Percentiles rank a stretch among this genome's conserved stretches.
Conservation (phyloP, 2,888 invertebrate genomes). For the Shargacucullia verbasci region DNA sequence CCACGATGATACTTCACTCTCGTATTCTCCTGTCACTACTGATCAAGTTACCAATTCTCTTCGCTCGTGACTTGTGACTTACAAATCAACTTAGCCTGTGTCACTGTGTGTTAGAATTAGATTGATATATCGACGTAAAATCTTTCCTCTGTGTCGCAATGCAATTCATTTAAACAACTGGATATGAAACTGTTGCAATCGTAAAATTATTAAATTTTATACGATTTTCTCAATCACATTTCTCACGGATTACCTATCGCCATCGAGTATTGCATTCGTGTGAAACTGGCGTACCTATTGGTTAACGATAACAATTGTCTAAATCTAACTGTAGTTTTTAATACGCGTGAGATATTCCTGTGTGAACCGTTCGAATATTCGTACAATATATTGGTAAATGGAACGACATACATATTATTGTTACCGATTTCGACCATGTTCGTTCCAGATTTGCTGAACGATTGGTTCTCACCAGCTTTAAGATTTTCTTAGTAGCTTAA, state of each 20-base stretch:
- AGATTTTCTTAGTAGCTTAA: too few relatives aligned
- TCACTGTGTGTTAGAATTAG: slow-evolving; percentile 13
- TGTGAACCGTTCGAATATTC: slow-evolving; percentile 26
- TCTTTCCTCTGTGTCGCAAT: slow-evolving; percentile 34
- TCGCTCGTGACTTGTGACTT: neutral
- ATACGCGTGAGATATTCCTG: slow-evolving; percentile 37
- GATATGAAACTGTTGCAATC: slow-evolving; percentile 19
- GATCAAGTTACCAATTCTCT: too few relatives aligned
- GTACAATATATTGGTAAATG: slow-evolving; percentile 27
- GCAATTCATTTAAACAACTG: slow-evolving; percentile 23
- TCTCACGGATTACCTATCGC: slow-evolving; percentile 44
- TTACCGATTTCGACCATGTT: too few relatives aligned
- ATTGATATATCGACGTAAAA: slow-evolving; percentile 21
- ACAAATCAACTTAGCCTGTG: neutral
- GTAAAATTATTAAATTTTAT: slow-evolving; percentile 35
- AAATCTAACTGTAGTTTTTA: slow-evolving; percentile 30
- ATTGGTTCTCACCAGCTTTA: too few relatives aligned
- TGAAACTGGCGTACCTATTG: slow-evolving; percentile 44
- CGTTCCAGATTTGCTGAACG: too few relatives aligned
- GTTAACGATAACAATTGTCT: slow-evolving; percentile 45
- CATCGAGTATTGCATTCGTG: slow-evolving; percentile 48
- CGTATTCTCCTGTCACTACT: slow-evolving; percentile 3
- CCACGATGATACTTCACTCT: neutral
- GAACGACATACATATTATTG: slow-evolving; percentile 15
- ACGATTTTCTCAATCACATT: slow-evolving; percentile 41